phyloP scores from a whole-genome alignment of 2,888 invertebrate species.

The Tachina fera region DNA sequence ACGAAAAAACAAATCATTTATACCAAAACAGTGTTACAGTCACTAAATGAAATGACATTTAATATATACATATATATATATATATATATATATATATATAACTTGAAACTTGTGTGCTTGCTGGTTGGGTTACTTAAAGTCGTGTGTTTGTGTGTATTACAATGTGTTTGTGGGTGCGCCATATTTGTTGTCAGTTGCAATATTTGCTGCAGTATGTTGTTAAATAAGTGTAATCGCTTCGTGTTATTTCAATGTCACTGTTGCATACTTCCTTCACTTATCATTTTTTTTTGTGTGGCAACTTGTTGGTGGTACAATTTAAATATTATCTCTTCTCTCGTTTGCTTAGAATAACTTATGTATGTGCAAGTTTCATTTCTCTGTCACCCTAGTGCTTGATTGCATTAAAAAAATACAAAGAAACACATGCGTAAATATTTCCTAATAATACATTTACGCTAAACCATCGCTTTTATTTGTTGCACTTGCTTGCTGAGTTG shows the following conservation, averaged over 20 bases:
- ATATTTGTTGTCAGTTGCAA: conserved; percentile 53
- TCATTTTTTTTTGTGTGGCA: conserved; percentile 22
- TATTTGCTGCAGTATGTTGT: conserved; percentile 29
- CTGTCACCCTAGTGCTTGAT: conserved; percentile 9
- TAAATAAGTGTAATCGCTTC: conserved; percentile 45
- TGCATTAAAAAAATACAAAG: neutral
- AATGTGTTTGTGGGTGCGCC: conserved; percentile 25
- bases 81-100: too few species aligned
- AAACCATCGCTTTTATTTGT: too few species aligned
- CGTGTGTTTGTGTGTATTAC: neutral
- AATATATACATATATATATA: too few species aligned
- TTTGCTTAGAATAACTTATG: conserved; percentile 18
- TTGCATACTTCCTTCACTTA: conserved; percentile 42
- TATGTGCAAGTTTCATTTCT: neutral
- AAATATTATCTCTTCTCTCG: conserved; percentile 23
- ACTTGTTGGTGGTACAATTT: conserved; percentile 44
- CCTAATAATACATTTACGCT: too few species aligned
- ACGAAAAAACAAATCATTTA: too few species aligned
- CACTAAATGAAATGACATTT: too few species aligned
- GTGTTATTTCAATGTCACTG: conserved; percentile 59
- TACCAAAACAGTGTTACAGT: too few species aligned
- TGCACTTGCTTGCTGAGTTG: too few species aligned
- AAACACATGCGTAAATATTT: neutral
- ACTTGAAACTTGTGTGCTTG: neutral
- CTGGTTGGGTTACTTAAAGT: neutral